These are phyloP conservation scores for Pardosa pseudoannulata DNA, from an alignment of 2,888 invertebrate species.

Conservation along the genomic window DNA sequence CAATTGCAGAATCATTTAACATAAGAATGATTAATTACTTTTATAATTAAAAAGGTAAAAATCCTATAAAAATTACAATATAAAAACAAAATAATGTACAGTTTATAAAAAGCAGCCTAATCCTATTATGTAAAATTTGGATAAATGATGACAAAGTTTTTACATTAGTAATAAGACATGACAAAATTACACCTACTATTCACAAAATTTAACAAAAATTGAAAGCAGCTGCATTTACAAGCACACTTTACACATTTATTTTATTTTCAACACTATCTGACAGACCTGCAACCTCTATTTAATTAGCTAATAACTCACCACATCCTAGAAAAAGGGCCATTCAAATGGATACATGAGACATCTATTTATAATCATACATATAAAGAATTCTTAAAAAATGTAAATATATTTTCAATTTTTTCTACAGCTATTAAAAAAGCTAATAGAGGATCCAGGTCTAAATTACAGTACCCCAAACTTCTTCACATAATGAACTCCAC, in stretches of 20 bases:
- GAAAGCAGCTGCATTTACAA: conserved; percentile 6
- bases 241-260: background rate
- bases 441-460: conserved; percentile 16
- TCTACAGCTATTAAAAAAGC: conserved; percentile 5
- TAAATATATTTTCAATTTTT: conserved; percentile 4
- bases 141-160: background rate
- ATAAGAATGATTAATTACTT: no score
- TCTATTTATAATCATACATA: background rate
- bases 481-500: conserved; percentile 2
- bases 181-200: background rate
- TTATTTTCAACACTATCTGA: background rate
- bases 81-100: background rate
- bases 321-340: background rate
- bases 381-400: conserved; percentile 4
- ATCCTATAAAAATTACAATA: background rate
- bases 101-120: background rate
- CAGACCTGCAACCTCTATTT: conserved; percentile 13
- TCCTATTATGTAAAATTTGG: background rate
- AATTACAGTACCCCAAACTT: conserved; percentile 4
- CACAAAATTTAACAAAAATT: background rate
- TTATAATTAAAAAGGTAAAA: background rate
- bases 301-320: background rate
- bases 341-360: background rate
- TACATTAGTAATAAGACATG: background rate
- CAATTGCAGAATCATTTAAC: background rate